Conservation (phyloP, 2,888 invertebrate genomes). For the Drosophila koepferae region DNA sequence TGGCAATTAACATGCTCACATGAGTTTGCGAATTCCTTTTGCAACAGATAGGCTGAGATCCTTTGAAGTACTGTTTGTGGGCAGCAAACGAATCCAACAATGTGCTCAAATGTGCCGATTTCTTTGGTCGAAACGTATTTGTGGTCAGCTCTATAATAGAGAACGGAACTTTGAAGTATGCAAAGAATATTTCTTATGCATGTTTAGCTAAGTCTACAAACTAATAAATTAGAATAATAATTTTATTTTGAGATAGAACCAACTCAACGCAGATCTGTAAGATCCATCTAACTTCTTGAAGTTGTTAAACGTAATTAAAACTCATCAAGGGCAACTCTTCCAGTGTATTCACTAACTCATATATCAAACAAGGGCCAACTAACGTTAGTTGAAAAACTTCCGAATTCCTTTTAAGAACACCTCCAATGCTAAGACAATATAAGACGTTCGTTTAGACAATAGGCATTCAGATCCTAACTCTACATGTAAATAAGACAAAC, state of each 20-base stretch:
- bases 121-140: slow-evolving; percentile 10
- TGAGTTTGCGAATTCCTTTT: slow-evolving; percentile 53
- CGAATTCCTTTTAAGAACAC: slow-evolving; percentile 58
- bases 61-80: slow-evolving; percentile 61
- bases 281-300: not conserved
- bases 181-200: not conserved
- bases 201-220: no score
- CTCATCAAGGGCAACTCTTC: not conserved
- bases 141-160: not conserved
- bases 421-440: slow-evolving; percentile 28
- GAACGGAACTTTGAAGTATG: not conserved
- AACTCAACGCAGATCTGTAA: not conserved
- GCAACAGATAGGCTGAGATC: slow-evolving; percentile 20
- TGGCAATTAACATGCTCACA: slow-evolving; percentile 71
- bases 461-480: slow-evolving; percentile 35
- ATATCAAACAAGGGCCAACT: slow-evolving; percentile 35
- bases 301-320: slow-evolving; percentile 1
- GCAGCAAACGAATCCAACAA: slow-evolving; percentile 18
- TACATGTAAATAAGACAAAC: slow-evolving; percentile 39
- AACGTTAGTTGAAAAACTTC: slow-evolving; percentile 20
- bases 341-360: slow-evolving; percentile 27
- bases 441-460: slow-evolving; percentile 40
- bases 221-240: no score
- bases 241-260: not conserved
- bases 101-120: slow-evolving; percentile 44